Percentiles rank a stretch among this genome's conserved stretches.
Conservation (phyloP, 2,797 vertebrate genomes). For the Tadarida brasiliensis region DNA sequence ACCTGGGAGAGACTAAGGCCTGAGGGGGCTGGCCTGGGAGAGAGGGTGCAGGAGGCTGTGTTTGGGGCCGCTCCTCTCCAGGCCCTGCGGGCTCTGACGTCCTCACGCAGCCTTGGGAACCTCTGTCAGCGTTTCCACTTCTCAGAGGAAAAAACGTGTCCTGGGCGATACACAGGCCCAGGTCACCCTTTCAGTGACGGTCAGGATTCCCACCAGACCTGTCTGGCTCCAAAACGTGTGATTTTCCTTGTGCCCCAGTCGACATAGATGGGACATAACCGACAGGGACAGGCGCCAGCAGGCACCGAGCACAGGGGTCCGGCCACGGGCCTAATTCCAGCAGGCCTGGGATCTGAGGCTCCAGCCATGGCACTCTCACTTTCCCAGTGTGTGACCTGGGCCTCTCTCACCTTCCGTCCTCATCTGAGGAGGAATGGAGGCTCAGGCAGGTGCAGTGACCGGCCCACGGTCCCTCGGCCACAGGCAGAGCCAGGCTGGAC, state of each 20-base stretch:
- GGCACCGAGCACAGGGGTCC: fast-evolving
- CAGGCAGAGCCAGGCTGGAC: not conserved
- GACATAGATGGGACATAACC: not conserved
- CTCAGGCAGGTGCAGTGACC: fast-evolving
- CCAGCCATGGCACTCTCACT: fast-evolving
- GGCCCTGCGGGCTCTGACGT: fast-evolving
- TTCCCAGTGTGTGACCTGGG: no score
- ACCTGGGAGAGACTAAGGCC: not conserved
- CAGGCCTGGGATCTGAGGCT: not conserved
- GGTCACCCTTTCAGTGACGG: not conserved
- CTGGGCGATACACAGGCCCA: fast-evolving
- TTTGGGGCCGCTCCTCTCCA: not conserved
- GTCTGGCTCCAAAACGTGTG: not conserved
- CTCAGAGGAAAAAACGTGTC: not conserved
- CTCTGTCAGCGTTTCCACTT: not conserved
- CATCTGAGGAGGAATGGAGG: not conserved
- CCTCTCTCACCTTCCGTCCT: no score
- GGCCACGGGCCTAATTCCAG: not conserved
- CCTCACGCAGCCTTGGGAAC: not conserved
- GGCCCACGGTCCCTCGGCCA: not conserved
- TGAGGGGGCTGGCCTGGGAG: not conserved
- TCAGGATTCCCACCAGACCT: not conserved
- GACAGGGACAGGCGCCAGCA: fast-evolving
- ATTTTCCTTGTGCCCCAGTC: not conserved
- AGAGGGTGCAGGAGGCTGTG: no score